A percentile compares a stretch with the other conserved stretches of the same genome.
These are phyloP conservation scores for Ctenomys sociabilis DNA, from an alignment of 2,113 vertebrate genomes.

Conservation along the genomic window DNA sequence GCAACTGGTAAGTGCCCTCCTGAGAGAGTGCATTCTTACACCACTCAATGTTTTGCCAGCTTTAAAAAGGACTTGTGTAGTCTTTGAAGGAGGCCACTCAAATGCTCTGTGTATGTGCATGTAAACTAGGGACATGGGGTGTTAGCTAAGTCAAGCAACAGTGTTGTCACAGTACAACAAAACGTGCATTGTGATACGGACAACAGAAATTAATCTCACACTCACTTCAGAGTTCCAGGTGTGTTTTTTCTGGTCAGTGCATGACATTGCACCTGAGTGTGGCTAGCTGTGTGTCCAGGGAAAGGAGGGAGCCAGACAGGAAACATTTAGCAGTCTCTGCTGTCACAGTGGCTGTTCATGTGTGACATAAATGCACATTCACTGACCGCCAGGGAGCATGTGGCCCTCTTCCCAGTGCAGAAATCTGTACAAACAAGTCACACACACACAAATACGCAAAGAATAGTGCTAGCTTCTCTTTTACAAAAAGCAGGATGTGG, in stretches of 20 bases:
- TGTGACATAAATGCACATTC: not conserved
- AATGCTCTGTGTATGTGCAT: not conserved
- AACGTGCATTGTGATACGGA: not conserved
- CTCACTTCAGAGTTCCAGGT: not conserved
- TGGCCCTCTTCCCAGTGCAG: not conserved
- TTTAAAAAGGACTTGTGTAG: not conserved
- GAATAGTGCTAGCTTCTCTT: not conserved
- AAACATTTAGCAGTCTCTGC: not conserved
- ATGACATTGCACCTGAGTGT: not conserved
- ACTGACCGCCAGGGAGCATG: not conserved
- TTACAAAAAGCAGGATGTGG: not conserved
- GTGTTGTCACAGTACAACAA: not conserved
- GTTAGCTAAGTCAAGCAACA: not conserved
- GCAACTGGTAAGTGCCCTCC: not conserved
- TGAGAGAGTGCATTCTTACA: not conserved
- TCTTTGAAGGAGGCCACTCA: not conserved
- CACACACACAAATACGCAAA: not conserved
- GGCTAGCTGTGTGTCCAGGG: not conserved
- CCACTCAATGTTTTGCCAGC: not conserved
- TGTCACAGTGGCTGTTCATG: rapidly evolving
- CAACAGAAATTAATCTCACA: not conserved
- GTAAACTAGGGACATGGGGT: not conserved
- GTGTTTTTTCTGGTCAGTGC: not conserved
- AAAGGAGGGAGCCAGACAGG: not conserved
- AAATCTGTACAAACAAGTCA: not conserved